Conservation (phyloP, 2,797 vertebrate species). For the Gephyroberyx darwinii region DNA sequence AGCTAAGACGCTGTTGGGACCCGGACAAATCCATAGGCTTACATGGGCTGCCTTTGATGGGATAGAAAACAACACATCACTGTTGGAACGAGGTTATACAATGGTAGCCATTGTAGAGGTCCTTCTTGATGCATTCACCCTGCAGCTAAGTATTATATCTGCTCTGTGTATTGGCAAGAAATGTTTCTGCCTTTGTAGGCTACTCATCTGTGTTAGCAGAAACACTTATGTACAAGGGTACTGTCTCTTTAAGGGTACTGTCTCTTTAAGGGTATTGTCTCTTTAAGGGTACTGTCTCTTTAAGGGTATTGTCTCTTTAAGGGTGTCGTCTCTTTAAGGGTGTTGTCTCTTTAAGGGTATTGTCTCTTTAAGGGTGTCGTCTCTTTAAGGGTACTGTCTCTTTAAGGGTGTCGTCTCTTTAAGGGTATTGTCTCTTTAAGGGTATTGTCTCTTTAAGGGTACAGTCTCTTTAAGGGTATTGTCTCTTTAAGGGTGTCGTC, state of each 20-base stretch:
- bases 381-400: slow-evolving; percentile 9
- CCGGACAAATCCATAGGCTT: slow-evolving; percentile 61
- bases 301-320: not conserved
- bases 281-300: slow-evolving; percentile 13
- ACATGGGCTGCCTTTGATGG: slow-evolving; percentile 55
- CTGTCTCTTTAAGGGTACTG: slow-evolving; percentile 4
- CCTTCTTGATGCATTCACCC: slow-evolving; percentile 32
- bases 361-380: not conserved
- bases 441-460: slow-evolving; percentile 3
- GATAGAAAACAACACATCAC: slow-evolving; percentile 42
- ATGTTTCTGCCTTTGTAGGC: not conserved
- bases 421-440: slow-evolving; percentile 11
- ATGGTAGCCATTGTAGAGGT: slow-evolving; percentile 11
- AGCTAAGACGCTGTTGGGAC: slow-evolving; percentile 52
- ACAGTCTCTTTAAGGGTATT: not conserved
- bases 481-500: too few relatives aligned
- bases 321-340: slow-evolving; percentile 11
- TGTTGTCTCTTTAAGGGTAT: slow-evolving; percentile 3
- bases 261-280: not conserved
- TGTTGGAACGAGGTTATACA: slow-evolving; percentile 22
- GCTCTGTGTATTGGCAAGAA: too few relatives aligned
- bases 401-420: slow-evolving; percentile 1
- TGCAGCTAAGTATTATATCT: not conserved
- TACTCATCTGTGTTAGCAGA: not conserved
- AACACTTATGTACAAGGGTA: not conserved